Evolutionary conservation across 2,888 invertebrate species (phyloP), one percentile per base, ranked within the genome.

Genomic region (Holacanthella duospinosa): DNA sequence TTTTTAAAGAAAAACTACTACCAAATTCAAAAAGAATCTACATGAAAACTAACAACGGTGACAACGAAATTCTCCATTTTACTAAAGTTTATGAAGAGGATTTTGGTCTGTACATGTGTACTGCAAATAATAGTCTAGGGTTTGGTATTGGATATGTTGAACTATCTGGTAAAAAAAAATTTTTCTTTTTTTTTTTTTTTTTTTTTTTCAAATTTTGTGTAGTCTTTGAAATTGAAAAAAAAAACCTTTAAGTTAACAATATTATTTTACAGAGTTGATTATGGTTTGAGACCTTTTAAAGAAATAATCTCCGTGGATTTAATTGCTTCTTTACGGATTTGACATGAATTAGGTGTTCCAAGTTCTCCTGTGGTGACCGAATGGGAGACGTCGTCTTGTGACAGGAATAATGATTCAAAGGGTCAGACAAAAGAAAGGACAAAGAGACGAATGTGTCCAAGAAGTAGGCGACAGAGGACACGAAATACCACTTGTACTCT

Each of bases 71-170:
- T 71, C 77, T 91, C 62, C 79, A 87, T 54, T 84, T 91, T 72
- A 81, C 85, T 44, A 83, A 82, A 29, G 86, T 88, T 0, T 81
- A 82, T 43, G 80, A 80, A 60, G 77, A 81, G 0, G 89, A 91
- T 77, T 83, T 89, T 69, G 90, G 89, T 0, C 84, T 84, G 75
- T 90, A 89, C 76, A 84, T 86, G 2, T 90, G 90, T 76, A 79
- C 85, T 28, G 90, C 89, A 0, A 83, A 84, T 65, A 91, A 90
- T 76, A 81, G 82, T 28, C 77, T 88, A 26, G 90, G 89, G 0
- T 84, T 83, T 77, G 84, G 83, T 9, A 86, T 86, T 66, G 79
- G 84, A 1, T 81, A 82, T 25, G 84, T 90, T 68, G 87, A 86
- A 75, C 78, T 91, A 4, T 88, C 89, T 65, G 89, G 85, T 84